Evolutionary conservation across 2,113 vertebrate genomes (phyloP), one percentile per base, ranked within the genome.

Genomic region (Xiphias gladius): DNA sequence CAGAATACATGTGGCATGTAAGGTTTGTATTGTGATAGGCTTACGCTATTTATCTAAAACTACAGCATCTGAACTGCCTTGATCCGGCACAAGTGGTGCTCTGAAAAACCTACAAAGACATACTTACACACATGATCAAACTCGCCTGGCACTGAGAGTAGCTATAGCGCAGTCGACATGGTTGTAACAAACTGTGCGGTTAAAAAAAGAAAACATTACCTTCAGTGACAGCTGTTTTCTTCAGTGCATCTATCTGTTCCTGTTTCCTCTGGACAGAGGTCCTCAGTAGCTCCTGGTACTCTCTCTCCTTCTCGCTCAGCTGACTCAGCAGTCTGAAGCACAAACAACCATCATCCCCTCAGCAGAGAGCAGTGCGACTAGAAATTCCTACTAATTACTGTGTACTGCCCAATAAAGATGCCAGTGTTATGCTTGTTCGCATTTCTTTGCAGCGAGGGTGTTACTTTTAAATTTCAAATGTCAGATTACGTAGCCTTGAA

Each of bases 271-370:
- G 80, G 16, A 98, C 78, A 0, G 74, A 89, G 24, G 19, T 89
- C 16, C 71, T 95, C 68, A 96, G 85, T 30, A 98, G 93, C 52
- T 86, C 82, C 78, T 96, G 97, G 91, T 93, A 97, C 79, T 97
- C 95, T 1, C 57, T 87, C 86, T 99, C 97, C 86, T 96, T 98
- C 84, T 96, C 92, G 0, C 76, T 94, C 87, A 98, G 94, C 82
- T 95, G 87, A 70, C 77, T 92, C 55, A 96, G 94, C 59, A 99
- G 93, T 83, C 97, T 99, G 88, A 28, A 79, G 73, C 57, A 81
- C 59, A 91, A 72, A 64, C 3, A 43, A 35, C 22, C 57, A 32
- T 48, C 52, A 82, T n/a, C 30, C 26, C 74, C 50, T 5, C 85
- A 76, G 86, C 81, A 86, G 22, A 83, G 86, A 86, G 10, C 2